phyloP scores from a whole-genome alignment of 2,888 invertebrate species.

The Graphium colonna region DNA sequence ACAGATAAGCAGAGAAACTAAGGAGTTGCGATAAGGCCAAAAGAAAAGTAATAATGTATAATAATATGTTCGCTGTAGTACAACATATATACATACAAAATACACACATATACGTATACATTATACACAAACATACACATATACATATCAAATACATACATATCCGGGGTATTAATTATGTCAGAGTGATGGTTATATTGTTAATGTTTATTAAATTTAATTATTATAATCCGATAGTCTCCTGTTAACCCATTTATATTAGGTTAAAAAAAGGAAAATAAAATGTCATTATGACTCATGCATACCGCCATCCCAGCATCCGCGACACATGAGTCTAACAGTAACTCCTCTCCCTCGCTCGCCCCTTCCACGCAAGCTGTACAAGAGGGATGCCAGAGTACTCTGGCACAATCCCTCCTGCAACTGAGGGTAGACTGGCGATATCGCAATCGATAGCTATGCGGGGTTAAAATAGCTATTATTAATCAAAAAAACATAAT shows the following conservation, averaged over 20 bases:
- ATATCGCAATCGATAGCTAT: slow-evolving; percentile 15
- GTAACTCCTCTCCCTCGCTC: slow-evolving; percentile 43
- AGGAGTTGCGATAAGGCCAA: too few relatives aligned
- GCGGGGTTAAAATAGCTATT: slow-evolving; percentile 16
- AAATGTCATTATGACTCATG: slow-evolving; percentile 19
- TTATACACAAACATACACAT: too few relatives aligned
- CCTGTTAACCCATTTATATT: too few relatives aligned
- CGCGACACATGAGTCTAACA: slow-evolving; percentile 60
- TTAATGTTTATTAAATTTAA: too few relatives aligned
- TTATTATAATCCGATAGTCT: too few relatives aligned
- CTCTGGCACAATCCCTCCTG: slow-evolving; percentile 58
- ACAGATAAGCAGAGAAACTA: neutral
- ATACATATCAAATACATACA: too few relatives aligned
- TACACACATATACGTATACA: too few relatives aligned
- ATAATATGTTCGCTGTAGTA: too few relatives aligned
- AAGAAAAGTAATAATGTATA: too few relatives aligned
- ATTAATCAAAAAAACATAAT: slow-evolving; percentile 15
- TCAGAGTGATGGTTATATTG: too few relatives aligned
- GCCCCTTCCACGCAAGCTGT: slow-evolving; percentile 34
- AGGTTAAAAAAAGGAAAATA: neutral
- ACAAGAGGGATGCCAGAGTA: slow-evolving; percentile 26
- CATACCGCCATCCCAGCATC: slow-evolving; percentile 55
- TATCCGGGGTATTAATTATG: neutral
- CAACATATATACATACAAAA: too few relatives aligned
- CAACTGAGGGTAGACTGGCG: slow-evolving; percentile 21